A percentile compares a stretch with the other conserved stretches of the same genome.
Conservation (phyloP, 2,113 vertebrate genomes). For the Ptilorrhoa leucosticta region DNA sequence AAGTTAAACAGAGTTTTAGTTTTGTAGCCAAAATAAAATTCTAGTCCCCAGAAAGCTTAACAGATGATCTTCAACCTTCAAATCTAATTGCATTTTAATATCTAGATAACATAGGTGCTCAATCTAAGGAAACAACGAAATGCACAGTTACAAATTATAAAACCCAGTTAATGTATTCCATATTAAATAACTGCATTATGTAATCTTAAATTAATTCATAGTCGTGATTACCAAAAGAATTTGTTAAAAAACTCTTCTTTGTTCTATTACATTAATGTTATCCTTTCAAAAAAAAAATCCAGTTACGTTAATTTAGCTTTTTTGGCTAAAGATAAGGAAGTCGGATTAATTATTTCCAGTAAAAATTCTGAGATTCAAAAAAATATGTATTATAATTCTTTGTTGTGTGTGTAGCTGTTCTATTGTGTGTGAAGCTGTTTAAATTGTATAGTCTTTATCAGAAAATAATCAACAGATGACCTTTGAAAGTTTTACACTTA, state of each 20-base stretch:
- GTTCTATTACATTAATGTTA: background rate
- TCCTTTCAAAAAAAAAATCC: background rate
- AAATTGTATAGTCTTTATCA: background rate
- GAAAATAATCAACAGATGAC: background rate
- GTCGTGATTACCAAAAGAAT: background rate
- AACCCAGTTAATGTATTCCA: background rate
- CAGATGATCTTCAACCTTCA: background rate
- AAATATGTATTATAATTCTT: background rate
- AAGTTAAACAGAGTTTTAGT: background rate
- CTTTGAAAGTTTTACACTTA: constrained; percentile 63
- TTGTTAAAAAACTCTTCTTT: background rate
- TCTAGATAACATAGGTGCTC: background rate
- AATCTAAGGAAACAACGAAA: background rate
- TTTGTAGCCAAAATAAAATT: background rate
- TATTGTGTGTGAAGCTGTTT: background rate
- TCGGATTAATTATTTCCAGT: background rate
- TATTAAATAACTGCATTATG: background rate
- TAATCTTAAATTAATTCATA: background rate
- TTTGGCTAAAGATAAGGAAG: background rate
- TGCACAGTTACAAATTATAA: background rate
- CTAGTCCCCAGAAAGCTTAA: background rate
- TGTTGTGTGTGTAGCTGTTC: background rate
- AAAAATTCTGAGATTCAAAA: background rate
- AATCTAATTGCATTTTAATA: background rate
- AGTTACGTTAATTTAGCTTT: background rate